phyloP scores from a whole-genome alignment of 1,140 invertebrate species.

The Pseudoatta argentina region DNA sequence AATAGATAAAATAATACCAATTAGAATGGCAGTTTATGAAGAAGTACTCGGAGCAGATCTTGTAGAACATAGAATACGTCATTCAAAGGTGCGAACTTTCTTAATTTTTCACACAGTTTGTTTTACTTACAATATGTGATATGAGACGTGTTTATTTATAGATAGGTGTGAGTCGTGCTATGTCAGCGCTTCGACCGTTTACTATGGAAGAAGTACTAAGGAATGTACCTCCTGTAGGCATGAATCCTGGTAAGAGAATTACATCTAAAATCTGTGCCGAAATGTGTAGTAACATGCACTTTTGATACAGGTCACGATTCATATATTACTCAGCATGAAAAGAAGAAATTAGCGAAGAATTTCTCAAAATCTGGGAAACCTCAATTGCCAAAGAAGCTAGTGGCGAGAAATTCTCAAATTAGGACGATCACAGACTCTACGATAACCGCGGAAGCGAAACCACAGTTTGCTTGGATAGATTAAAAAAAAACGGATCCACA shows the following conservation, averaged over 20 bases:
- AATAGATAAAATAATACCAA: conserved; percentile 92
- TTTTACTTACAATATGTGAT: conserved; percentile 17
- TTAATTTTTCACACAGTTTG: conserved; percentile 6
- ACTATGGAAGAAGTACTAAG: conserved; percentile 83
- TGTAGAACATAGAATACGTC: conserved; percentile 92
- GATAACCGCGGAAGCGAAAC: conserved; percentile 19
- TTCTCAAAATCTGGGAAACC: conserved; percentile 75
- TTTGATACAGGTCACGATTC: conserved; percentile 81
- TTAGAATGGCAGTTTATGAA: conserved; percentile 93
- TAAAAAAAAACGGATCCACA: conserved; percentile 43
- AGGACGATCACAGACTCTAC: conserved; percentile 41
- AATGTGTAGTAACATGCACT: background rate
- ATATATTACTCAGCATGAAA: conserved; percentile 78
- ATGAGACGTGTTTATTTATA: conserved; percentile 69
- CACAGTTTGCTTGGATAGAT: conserved; percentile 78
- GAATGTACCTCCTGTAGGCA: conserved; percentile 85
- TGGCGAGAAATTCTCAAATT: conserved; percentile 38
- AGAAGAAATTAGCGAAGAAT: conserved; percentile 73
- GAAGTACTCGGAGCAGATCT: conserved; percentile 96
- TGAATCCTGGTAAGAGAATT: conserved; percentile 87
- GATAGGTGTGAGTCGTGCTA: conserved; percentile 88
- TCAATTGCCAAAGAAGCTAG: conserved; percentile 64
- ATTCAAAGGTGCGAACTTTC: conserved; percentile 86
- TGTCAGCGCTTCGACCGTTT: conserved; percentile 87
- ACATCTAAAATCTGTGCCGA: background rate